These are phyloP conservation scores for Alfaro cultratus DNA, from an alignment of 2,797 vertebrate genomes.

Conservation along the genomic window DNA sequence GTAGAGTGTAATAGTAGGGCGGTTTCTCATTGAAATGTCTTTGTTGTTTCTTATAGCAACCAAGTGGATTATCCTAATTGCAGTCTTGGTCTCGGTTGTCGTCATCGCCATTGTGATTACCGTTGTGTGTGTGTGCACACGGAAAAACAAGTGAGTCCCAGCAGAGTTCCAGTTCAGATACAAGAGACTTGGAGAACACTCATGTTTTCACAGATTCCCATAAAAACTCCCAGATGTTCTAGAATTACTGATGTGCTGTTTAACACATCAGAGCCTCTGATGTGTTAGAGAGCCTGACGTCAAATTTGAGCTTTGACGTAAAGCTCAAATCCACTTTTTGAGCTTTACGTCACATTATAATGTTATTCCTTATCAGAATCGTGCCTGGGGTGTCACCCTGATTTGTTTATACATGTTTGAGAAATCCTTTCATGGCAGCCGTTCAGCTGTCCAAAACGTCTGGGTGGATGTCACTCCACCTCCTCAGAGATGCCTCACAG, in stretches of 20 bases:
- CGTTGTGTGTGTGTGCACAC: slow-evolving; percentile 60
- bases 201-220: neutral
- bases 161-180: neutral
- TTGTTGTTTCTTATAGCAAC: slow-evolving; percentile 55
- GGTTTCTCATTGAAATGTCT: neutral
- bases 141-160: slow-evolving; percentile 60
- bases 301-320: too few species aligned
- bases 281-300: too few species aligned
- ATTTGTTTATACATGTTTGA: too few species aligned
- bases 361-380: too few species aligned
- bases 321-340: too few species aligned
- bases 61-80: slow-evolving; percentile 74
- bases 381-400: too few species aligned
- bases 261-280: too few species aligned
- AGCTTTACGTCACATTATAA: too few species aligned
- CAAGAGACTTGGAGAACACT: neutral
- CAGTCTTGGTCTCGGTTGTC: slow-evolving; percentile 62
- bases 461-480: too few species aligned
- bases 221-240: neutral
- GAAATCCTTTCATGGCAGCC: too few species aligned
- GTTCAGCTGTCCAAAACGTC: too few species aligned
- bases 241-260: neutral
- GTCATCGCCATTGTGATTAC: slow-evolving; percentile 34
- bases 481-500: too few species aligned
- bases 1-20: neutral